phyloP scores from a whole-genome alignment of 2,888 invertebrate species.

The Orgyia antiqua region DNA sequence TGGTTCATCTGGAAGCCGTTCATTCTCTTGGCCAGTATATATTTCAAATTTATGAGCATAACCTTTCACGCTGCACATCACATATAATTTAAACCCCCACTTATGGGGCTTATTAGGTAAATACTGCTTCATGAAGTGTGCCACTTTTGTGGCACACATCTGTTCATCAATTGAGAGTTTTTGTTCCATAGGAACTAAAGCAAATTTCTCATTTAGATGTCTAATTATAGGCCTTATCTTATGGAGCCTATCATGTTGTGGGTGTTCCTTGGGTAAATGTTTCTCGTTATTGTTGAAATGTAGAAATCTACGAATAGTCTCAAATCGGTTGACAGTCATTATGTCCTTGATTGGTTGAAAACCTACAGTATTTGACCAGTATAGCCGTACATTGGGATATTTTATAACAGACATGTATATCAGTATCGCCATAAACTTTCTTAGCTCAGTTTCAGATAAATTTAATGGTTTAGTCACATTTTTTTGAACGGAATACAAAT shows the following conservation, averaged over 20 bases:
- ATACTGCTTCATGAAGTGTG: conserved; percentile 27
- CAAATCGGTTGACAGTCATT: conserved; percentile 32
- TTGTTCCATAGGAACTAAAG: conserved; percentile 29
- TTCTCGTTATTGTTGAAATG: conserved; percentile 35
- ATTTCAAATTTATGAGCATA: conserved; percentile 26
- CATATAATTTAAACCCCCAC: conserved; percentile 25
- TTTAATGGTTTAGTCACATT: conserved; percentile 20
- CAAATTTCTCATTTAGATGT: conserved; percentile 33
- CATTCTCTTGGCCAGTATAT: conserved; percentile 25
- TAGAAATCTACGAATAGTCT: conserved; percentile 28
- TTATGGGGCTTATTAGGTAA: conserved; percentile 24
- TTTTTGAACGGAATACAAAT: conserved; percentile 25
- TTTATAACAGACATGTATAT: conserved; percentile 29
- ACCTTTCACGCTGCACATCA: conserved; percentile 20
- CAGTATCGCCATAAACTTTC: conserved; percentile 29
- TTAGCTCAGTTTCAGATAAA: conserved; percentile 23
- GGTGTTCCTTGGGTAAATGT: conserved; percentile 27
- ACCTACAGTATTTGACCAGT: conserved; percentile 33
- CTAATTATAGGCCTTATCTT: conserved; percentile 31
- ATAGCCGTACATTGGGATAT: conserved; percentile 32
- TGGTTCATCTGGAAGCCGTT: conserved; percentile 28
- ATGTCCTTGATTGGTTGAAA: conserved; percentile 30
- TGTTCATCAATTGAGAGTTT: conserved; percentile 13
- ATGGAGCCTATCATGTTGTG: conserved; percentile 28
- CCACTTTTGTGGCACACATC: conserved; percentile 33